phyloP scores from a whole-genome alignment of 2,113 vertebrate genomes.

The Hippocampus comes region DNA sequence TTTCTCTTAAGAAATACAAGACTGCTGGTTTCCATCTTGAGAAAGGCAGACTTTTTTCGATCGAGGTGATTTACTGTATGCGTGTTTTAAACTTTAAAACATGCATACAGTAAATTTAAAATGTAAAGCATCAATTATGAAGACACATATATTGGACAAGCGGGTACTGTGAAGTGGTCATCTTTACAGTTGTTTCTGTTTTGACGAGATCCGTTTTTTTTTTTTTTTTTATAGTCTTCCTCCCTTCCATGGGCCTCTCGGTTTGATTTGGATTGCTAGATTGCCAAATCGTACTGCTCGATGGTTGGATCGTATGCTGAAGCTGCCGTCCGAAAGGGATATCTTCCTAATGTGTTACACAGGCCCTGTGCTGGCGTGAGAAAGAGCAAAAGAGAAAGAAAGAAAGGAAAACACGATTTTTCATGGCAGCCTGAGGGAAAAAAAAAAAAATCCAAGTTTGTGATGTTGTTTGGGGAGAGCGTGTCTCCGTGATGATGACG shows the following conservation, averaged over 20 bases:
- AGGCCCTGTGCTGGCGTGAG: conserved; percentile 33
- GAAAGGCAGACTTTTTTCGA: too few species aligned
- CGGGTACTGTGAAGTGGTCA: too few species aligned
- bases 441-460: conserved; percentile 4
- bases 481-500: conserved; percentile 23
- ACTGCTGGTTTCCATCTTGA: too few species aligned
- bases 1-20: too few species aligned
- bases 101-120: too few species aligned
- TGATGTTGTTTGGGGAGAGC: conserved; percentile 21
- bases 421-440: neutral
- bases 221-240: neutral
- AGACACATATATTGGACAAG: too few species aligned
- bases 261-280: conserved; percentile 50
- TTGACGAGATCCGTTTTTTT: conserved; percentile 8
- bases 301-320: conserved; percentile 46
- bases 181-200: conserved; percentile 42
- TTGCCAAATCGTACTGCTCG: conserved; percentile 49
- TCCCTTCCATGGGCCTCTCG: conserved; percentile 30
- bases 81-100: too few species aligned
- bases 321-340: conserved; percentile 61
- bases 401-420: neutral
- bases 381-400: neutral
- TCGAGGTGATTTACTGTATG: too few species aligned
- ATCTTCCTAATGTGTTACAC: conserved; percentile 57
- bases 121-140: too few species aligned